phyloP scores from a whole-genome alignment of 2,797 vertebrate genomes.

The Catamblyrhynchus diadema region DNA sequence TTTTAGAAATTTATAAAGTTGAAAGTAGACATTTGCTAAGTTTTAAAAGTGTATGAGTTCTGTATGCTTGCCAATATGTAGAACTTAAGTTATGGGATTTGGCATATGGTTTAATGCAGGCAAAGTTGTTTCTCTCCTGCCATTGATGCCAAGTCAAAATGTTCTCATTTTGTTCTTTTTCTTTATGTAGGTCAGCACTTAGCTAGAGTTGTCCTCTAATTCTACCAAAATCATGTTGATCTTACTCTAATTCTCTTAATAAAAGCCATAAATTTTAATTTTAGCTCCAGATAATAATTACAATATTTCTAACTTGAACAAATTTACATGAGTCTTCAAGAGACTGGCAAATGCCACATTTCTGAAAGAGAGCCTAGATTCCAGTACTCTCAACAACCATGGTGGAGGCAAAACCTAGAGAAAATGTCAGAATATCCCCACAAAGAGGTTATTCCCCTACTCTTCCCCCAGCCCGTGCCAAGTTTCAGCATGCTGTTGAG shows the following conservation, averaged over 20 bases:
- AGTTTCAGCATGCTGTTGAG: not conserved
- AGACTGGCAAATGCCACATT: not conserved
- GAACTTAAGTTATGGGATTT: not conserved
- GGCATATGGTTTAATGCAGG: not conserved
- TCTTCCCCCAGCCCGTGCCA: not conserved
- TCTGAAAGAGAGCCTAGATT: not conserved
- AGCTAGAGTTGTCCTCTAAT: not conserved
- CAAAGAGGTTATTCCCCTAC: not conserved
- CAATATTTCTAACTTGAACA: not conserved
- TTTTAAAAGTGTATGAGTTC: not conserved
- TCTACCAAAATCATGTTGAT: not conserved
- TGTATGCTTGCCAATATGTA: not conserved
- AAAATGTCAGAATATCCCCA: not conserved
- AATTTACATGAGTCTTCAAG: not conserved
- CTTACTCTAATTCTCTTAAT: not conserved
- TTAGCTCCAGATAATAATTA: not conserved
- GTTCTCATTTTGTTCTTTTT: not conserved
- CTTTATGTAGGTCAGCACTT: slow-evolving; percentile 13
- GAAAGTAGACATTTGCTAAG: not conserved
- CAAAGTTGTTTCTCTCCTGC: not conserved
- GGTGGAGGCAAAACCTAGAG: not conserved
- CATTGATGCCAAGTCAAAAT: not conserved
- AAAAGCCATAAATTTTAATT: not conserved
- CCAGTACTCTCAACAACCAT: not conserved
- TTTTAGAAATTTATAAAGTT: not conserved